A percentile compares a stretch with the other conserved stretches of the same genome.
Evolutionary conservation across 2,888 invertebrate genomes (phyloP).

Genomic region (Harpalus rufipes): DNA sequence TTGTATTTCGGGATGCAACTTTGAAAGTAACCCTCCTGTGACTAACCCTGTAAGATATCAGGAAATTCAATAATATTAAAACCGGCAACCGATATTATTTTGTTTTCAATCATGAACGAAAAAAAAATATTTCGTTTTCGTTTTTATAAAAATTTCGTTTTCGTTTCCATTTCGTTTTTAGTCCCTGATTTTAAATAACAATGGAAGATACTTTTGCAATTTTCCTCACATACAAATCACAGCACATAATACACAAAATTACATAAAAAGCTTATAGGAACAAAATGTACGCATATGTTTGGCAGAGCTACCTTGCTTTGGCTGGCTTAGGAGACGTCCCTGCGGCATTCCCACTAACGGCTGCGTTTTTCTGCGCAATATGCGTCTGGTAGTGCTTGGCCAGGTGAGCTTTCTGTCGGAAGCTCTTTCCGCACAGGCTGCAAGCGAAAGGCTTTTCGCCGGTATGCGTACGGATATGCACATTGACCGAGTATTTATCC

Average conservation of each 20-base stretch:
- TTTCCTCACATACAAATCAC: conserved; percentile 74
- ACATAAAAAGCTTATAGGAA: conserved; percentile 68
- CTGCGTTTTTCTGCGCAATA: conserved; percentile 89
- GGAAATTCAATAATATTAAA: no score
- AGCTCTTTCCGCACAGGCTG: conserved; percentile 94
- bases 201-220: conserved; percentile 64
- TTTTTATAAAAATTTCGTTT: no score
- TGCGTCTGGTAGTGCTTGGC: conserved; percentile 97
- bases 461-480: conserved; percentile 98
- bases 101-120: no score
- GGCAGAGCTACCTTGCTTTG: conserved; percentile 75
- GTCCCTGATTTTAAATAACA: conserved; percentile 68
- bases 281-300: conserved; percentile 59
- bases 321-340: conserved; percentile 72
- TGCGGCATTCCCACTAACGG: conserved; percentile 81
- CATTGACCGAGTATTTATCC: conserved; percentile 98
- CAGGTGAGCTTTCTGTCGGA: conserved; percentile 94
- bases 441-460: conserved; percentile 99
- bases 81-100: no score
- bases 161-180: no score
- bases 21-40: no score
- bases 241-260: conserved; percentile 76
- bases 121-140: no score
- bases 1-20: no score
- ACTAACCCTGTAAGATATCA: no score